Evolutionary conservation across 2,113 vertebrate species (phyloP).

Genomic region (Megalops atlanticus): DNA sequence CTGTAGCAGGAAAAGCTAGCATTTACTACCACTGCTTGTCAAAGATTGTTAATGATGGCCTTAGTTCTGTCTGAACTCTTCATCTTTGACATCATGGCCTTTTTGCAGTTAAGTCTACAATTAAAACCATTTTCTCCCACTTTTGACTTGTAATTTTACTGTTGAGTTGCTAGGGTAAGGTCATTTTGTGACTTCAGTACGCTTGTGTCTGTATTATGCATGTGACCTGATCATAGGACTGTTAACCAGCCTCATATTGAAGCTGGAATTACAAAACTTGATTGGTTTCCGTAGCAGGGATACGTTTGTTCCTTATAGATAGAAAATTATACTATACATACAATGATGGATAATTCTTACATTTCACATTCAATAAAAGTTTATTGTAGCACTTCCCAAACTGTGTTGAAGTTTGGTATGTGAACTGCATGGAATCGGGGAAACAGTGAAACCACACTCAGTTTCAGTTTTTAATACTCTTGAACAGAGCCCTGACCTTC

Average conservation of each 20-base stretch:
- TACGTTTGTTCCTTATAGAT: constrained; percentile 37
- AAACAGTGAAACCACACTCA: neutral
- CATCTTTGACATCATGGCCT: neutral
- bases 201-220: constrained; percentile 55
- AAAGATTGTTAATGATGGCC: neutral
- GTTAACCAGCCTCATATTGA: constrained; percentile 71
- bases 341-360: constrained; percentile 41
- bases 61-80: neutral
- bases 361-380: neutral
- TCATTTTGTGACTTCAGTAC: constrained; percentile 30
- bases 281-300: constrained; percentile 42
- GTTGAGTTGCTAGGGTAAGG: constrained; percentile 36
- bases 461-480: no score
- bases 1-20: neutral
- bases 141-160: constrained; percentile 33
- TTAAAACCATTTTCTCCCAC: constrained; percentile 14
- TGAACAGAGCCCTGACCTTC: no score
- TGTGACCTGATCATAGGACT: constrained; percentile 47
- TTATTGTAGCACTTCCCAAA: neutral
- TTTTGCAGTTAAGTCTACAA: neutral
- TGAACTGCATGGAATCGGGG: neutral
- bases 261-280: constrained; percentile 53
- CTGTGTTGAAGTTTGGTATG: neutral
- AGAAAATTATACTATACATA: constrained; percentile 35
- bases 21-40: neutral